A percentile compares a stretch with the other conserved stretches of the same genome.
Conservation (phyloP, 1,140 invertebrate species). For the Pogonognathellus flavescens region DNA sequence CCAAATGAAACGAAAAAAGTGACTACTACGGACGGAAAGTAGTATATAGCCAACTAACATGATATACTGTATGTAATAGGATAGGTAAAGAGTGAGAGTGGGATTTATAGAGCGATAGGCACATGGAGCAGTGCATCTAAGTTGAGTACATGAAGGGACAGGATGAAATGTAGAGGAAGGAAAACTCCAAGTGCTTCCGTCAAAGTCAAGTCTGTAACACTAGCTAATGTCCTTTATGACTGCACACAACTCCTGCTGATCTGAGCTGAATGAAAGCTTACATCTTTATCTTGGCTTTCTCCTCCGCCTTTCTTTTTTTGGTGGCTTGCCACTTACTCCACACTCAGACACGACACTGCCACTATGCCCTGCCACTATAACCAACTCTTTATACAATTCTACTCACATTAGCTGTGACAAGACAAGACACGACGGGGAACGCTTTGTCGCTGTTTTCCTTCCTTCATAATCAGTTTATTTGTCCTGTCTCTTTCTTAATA, state of each 20-base stretch:
- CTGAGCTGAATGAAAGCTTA: background rate
- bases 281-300: slow-evolving; percentile 16
- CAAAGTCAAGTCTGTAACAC: slow-evolving; percentile 20
- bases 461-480: slow-evolving; percentile 24
- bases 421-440: background rate
- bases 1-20: too few species aligned
- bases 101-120: background rate
- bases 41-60: background rate
- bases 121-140: background rate
- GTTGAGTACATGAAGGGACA: background rate
- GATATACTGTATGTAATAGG: background rate
- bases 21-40: too few species aligned
- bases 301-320: background rate
- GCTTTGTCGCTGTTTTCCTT: background rate
- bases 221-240: slow-evolving; percentile 2
- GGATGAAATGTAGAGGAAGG: slow-evolving; percentile 25
- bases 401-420: background rate
- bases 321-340: background rate
- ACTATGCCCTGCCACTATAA: background rate
- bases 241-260: background rate
- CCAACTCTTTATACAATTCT: background rate
- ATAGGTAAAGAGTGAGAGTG: background rate
- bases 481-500: background rate
- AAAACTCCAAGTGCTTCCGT: slow-evolving; percentile 21
- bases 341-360: background rate